A percentile compares a stretch with the other conserved stretches of the same genome.
Conservation (phyloP, 2,797 vertebrate genomes). For the Pseudomugil gertrudae region DNA sequence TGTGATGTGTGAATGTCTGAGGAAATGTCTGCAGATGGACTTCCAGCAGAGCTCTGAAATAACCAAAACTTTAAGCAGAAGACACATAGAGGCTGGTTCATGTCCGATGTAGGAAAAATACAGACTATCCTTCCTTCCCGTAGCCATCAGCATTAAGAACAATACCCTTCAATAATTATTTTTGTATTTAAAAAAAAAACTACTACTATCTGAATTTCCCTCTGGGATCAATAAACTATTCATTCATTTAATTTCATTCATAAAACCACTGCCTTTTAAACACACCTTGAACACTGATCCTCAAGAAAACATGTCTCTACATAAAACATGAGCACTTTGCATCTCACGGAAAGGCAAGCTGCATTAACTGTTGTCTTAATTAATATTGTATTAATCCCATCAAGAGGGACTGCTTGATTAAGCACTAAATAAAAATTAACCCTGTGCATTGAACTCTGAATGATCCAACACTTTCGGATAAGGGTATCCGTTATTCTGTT, state of each 20-base stretch:
- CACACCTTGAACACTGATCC: conserved; percentile 10
- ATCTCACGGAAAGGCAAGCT: conserved; percentile 21
- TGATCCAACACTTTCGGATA: conserved; percentile 26
- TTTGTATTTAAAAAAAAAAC: too few relatives aligned
- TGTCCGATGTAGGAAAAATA: too few relatives aligned
- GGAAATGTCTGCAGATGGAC: conserved; percentile 30
- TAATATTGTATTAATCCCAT: conserved; percentile 66
- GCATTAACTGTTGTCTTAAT: conserved; percentile 56
- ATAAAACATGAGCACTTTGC: conserved; percentile 38
- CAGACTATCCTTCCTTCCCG: too few relatives aligned
- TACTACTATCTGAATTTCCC: too few relatives aligned
- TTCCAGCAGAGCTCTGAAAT: conserved; percentile 25
- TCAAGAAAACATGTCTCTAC: conserved; percentile 21
- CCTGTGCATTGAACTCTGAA: conserved; percentile 21
- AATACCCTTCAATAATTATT: too few relatives aligned
- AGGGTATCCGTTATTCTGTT: conserved; percentile 32
- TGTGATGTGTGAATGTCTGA: conserved; percentile 12
- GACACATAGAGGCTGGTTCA: too few relatives aligned
- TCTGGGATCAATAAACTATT: too few relatives aligned
- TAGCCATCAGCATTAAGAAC: too few relatives aligned
- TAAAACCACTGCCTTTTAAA: conserved; percentile 19
- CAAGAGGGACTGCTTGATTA: conserved; percentile 46
- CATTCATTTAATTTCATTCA: too few relatives aligned
- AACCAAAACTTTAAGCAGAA: conserved; percentile 21
- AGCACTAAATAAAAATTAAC: conserved; percentile 49